Percentiles rank a stretch among this genome's conserved stretches.
These are phyloP conservation scores for Eristalis arbustorum DNA, from an alignment of 2,888 invertebrate genomes.

Conservation along the genomic window DNA sequence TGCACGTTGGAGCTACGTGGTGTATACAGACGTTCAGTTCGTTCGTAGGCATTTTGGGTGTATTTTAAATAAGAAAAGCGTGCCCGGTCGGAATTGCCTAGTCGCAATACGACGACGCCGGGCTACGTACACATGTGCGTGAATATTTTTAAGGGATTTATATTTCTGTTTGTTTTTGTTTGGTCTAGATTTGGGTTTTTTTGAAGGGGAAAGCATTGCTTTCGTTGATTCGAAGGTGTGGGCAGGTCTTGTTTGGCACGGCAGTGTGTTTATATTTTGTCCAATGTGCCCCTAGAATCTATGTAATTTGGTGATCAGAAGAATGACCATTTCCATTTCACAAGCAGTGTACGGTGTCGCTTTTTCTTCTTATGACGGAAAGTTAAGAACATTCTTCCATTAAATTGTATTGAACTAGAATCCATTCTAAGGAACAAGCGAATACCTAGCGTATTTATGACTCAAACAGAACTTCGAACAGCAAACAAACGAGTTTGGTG, in stretches of 20 bases:
- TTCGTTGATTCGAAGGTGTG: not conserved
- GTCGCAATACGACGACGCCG: not conserved
- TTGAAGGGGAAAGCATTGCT: not conserved
- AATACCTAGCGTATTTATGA: too few relatives aligned
- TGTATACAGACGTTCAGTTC: constrained; percentile 29
- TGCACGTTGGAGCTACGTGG: not conserved
- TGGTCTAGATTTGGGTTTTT: not conserved
- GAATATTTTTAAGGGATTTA: constrained; percentile 6
- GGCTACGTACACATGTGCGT: not conserved
- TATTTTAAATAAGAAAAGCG: constrained; percentile 13
- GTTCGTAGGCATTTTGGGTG: constrained; percentile 45
- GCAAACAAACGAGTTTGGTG: too few relatives aligned
- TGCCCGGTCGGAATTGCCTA: not conserved
- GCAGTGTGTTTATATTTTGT: not conserved
- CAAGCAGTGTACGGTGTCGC: too few relatives aligned
- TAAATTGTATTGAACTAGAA: too few relatives aligned
- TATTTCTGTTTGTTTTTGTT: not conserved
- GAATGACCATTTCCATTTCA: too few relatives aligned
- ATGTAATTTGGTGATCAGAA: too few relatives aligned
- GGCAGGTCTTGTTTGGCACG: not conserved
- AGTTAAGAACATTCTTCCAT: too few relatives aligned
- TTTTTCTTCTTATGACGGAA: too few relatives aligned
- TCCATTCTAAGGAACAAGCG: too few relatives aligned
- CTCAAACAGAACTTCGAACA: too few relatives aligned
- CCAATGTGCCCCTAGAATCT: not conserved